Evolutionary conservation across 2,113 vertebrate genomes (phyloP).

Genomic region (Phycodurus eques): DNA sequence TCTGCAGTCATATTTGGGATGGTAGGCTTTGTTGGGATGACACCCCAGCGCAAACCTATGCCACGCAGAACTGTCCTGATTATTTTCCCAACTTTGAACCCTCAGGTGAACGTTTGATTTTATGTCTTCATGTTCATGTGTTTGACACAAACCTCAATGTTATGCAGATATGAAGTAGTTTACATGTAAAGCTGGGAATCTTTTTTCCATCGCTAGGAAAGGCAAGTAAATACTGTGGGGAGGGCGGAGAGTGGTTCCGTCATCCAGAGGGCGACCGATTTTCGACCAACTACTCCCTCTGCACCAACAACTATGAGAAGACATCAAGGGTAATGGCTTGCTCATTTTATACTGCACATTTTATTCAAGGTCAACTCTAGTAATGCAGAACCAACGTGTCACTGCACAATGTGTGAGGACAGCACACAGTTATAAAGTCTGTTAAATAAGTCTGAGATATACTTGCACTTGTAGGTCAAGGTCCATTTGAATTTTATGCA

Average conservation of each 20-base stretch:
- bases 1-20: conserved; percentile 54
- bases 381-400: too few species aligned
- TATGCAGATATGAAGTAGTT: neutral
- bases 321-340: conserved; percentile 32
- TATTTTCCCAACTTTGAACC: conserved; percentile 26
- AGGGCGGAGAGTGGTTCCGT: conserved; percentile 48
- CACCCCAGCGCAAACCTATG: conserved; percentile 33
- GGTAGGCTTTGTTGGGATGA: conserved; percentile 61
- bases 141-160: neutral
- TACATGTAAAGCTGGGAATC: too few species aligned
- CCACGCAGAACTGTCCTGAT: conserved; percentile 51
- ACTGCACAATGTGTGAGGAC: too few species aligned
- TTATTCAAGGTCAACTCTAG: neutral
- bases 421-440: too few species aligned
- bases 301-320: conserved; percentile 24
- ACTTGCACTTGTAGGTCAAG: neutral
- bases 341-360: neutral
- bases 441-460: too few species aligned
- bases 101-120: conserved; percentile 27
- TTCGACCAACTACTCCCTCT: conserved; percentile 52
- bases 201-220: conserved; percentile 30
- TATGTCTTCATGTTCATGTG: neutral
- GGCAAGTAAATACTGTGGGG: conserved; percentile 45
- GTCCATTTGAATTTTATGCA: neutral
- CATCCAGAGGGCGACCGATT: conserved; percentile 27